phyloP scores from a whole-genome alignment of 2,888 invertebrate genomes.

The Lasiommata megera region DNA sequence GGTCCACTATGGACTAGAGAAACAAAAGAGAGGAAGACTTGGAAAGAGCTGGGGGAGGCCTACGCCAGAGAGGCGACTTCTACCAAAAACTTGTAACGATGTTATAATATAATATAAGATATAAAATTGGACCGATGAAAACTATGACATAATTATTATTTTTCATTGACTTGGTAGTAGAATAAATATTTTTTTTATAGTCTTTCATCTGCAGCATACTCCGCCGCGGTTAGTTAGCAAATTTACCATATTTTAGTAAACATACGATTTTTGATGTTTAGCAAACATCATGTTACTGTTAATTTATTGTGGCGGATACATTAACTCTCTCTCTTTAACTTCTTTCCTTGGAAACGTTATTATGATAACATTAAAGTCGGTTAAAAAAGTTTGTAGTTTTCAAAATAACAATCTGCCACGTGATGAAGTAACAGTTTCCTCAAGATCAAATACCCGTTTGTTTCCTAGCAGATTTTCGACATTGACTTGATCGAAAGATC shows the following conservation, averaged over 20 bases:
- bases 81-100: too few species aligned
- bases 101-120: too few species aligned
- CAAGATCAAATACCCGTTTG: constrained; percentile 8
- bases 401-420: constrained; percentile 1
- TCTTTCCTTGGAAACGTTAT: constrained; percentile 5
- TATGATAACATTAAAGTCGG: constrained; percentile 5
- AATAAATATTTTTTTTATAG: too few species aligned
- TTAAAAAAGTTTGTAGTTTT: background rate
- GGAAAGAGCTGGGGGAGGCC: too few species aligned
- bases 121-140: too few species aligned
- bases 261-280: constrained; percentile 2
- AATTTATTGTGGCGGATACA: constrained; percentile 12
- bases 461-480: background rate
- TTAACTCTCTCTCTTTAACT: constrained; percentile 10
- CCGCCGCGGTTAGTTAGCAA: background rate
- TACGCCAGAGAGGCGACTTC: too few species aligned
- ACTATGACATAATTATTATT: too few species aligned
- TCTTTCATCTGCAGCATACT: background rate
- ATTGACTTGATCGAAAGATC: background rate
- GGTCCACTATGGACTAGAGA: too few species aligned
- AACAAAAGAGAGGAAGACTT: too few species aligned
- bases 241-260: background rate
- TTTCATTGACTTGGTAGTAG: too few species aligned
- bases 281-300: constrained; percentile 4
- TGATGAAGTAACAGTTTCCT: background rate